These are phyloP conservation scores for Hippocampus zosterae DNA, from an alignment of 2,113 vertebrate species.

Conservation along the genomic window DNA sequence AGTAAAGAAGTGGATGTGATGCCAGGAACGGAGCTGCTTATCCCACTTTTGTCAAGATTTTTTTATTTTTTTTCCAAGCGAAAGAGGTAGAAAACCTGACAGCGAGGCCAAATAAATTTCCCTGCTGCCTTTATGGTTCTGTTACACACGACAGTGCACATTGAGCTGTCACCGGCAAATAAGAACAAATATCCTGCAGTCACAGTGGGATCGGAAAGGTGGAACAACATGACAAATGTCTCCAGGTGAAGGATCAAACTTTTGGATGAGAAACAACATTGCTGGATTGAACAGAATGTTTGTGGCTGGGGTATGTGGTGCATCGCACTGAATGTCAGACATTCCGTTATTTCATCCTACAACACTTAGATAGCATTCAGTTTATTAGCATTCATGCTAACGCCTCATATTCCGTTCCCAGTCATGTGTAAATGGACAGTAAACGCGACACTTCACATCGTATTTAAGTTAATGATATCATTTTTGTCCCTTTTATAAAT, in stretches of 20 bases:
- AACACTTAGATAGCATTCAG: neutral
- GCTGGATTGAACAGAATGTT: neutral
- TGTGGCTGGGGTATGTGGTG: neutral
- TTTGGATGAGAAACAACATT: conserved; percentile 10
- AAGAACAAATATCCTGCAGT: conserved; percentile 46
- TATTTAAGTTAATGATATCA: too few relatives aligned
- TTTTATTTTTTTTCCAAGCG: conserved; percentile 12
- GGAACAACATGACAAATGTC: conserved; percentile 61
- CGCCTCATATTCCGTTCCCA: too few relatives aligned
- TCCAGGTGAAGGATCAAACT: conserved; percentile 44
- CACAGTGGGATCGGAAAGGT: conserved; percentile 40
- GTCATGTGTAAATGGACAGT: too few relatives aligned
- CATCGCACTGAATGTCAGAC: neutral
- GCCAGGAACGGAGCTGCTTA: conserved; percentile 19
- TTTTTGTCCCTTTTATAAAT: too few relatives aligned
- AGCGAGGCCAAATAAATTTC: conserved; percentile 43
- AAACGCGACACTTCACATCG: too few relatives aligned
- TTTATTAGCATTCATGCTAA: neutral
- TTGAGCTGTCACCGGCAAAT: conserved; percentile 45
- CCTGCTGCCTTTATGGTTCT: conserved; percentile 41
- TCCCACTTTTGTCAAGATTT: conserved; percentile 18
- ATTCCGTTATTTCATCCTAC: too few relatives aligned
- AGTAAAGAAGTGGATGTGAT: conserved; percentile 28
- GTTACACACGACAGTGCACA: conserved; percentile 28
- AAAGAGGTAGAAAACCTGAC: conserved; percentile 7